Evolutionary conservation across 1,140 invertebrate genomes (phyloP).

Genomic region (Heliconius nattereri): DNA sequence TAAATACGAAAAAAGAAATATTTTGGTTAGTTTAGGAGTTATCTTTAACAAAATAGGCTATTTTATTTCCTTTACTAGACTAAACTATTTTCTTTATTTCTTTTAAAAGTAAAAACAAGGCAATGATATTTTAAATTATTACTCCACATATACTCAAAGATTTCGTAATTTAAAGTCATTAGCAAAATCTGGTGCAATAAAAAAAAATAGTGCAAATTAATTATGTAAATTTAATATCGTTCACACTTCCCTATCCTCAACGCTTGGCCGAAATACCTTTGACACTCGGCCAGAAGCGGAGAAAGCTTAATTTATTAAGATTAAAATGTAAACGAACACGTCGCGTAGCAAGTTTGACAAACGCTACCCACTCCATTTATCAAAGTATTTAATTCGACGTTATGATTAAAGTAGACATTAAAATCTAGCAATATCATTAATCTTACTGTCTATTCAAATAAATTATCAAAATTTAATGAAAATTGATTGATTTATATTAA

Average conservation of each 20-base stretch:
- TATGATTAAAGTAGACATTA: not conserved
- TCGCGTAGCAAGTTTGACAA: slow-evolving; percentile 51
- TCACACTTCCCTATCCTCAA: slow-evolving; percentile 52
- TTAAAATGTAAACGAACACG: slow-evolving; percentile 49
- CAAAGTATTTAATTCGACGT: slow-evolving; percentile 23
- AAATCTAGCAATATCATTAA: not conserved
- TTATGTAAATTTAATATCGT: not conserved
- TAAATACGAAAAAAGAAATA: no score
- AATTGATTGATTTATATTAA: not conserved
- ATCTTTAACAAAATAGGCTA: no score
- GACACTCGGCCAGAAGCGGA: slow-evolving; percentile 63
- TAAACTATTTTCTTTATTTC: no score
- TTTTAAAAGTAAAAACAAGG: no score
- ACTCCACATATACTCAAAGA: slow-evolving; percentile 13
- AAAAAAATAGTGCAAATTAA: not conserved
- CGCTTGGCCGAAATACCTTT: slow-evolving; percentile 63
- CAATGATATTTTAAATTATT: no score
- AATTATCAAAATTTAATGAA: not conserved
- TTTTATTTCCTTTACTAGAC: no score
- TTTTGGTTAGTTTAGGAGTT: no score
- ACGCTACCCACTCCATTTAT: slow-evolving; percentile 53
- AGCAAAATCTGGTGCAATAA: not conserved
- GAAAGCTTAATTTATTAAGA: slow-evolving; percentile 62
- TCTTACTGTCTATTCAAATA: not conserved
- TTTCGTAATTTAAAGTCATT: slow-evolving; percentile 22